Evolutionary conservation across 2,113 vertebrate genomes (phyloP), one percentile per base, ranked within the genome.

Genomic region (Scortum barcoo): DNA sequence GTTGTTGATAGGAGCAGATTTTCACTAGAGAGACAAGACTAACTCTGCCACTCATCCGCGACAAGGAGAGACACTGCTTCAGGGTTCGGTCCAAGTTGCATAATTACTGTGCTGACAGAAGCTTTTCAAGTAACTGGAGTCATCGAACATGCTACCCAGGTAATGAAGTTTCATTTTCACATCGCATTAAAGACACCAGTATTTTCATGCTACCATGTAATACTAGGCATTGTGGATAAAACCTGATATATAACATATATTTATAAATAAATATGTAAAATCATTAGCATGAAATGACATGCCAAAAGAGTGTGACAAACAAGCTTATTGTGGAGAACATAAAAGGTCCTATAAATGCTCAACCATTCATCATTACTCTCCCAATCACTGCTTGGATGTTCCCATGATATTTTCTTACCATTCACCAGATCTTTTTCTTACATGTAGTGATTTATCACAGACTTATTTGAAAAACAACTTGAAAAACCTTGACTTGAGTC

Each of bases 101-200:
- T 24, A 85, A 70, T 2, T 95, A 94, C 14, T 96, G 95, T 61
- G 92, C 86, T 0, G 67, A 88, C 5, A 71, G 61, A 3, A 75
- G 94, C 67, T 81, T 93, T 8, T 95, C 94, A 94, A 96, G 95
- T 24, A 90, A 94, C 0, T 96, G 95, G 95, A 95, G 94, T 80
- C 81, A 1, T 19, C 10, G 4, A 5, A 30, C 5, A 7, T 96
- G 95, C 74, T 30, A 81, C 40, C 80, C 84, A 91, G 91, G 92
- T 94, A 88, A 72, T 11, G 16, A 46, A 58, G 22, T 51, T 53
- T 76, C 1, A 19, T 2, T n/a, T 4, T 36, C 6, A 28, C 22
- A 33, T 0, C 50, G n/a, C 63, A 26, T 50, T 20, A 50, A 80
- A 54, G 42, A n/a, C 24, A 66, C 9, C 20, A n/a, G 36, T 26